Conservation (phyloP, 2,113 vertebrate species). For the Sus scrofa region DNA sequence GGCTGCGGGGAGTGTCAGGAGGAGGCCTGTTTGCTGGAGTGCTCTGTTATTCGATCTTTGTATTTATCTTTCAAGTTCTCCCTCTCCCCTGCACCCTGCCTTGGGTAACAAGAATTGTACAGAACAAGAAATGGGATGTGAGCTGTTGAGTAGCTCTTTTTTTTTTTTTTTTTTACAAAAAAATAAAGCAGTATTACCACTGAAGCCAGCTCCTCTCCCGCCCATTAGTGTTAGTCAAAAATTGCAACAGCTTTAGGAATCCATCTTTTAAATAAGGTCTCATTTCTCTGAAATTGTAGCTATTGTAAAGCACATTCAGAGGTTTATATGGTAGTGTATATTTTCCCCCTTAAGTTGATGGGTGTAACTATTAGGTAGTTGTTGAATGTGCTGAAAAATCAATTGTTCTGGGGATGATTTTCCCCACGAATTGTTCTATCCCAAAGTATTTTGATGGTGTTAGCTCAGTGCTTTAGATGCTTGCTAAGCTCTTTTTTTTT, state of each 20-base stretch:
- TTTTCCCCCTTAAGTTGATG: conserved; percentile 63
- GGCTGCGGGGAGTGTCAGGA: conserved; percentile 17
- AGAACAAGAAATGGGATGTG: conserved; percentile 38
- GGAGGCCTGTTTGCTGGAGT: neutral
- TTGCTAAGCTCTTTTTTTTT: neutral
- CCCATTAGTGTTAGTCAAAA: conserved; percentile 72
- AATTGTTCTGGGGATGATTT: conserved; percentile 66
- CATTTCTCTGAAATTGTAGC: conserved; percentile 71
- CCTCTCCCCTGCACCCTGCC: neutral
- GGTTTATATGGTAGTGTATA: conserved; percentile 51
- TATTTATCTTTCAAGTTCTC: conserved; percentile 42
- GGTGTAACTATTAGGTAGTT: conserved; percentile 67
- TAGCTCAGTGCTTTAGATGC: conserved; percentile 51
- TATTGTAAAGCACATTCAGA: conserved; percentile 66
- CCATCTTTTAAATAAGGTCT: conserved; percentile 75
- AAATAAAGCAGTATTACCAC: conserved; percentile 50
- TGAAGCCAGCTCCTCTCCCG: conserved; percentile 23
- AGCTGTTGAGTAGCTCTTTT: neutral
- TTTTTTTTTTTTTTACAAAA: conserved; percentile 61
- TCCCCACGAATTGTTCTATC: conserved; percentile 62
- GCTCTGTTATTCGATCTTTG: neutral
- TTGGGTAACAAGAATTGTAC: conserved; percentile 44
- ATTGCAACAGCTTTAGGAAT: conserved; percentile 69
- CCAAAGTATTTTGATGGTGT: conserved; percentile 46
- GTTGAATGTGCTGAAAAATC: conserved; percentile 73